These are phyloP conservation scores for Eulemur rufifrons DNA, from an alignment of 2,113 vertebrate genomes.

Conservation along the genomic window DNA sequence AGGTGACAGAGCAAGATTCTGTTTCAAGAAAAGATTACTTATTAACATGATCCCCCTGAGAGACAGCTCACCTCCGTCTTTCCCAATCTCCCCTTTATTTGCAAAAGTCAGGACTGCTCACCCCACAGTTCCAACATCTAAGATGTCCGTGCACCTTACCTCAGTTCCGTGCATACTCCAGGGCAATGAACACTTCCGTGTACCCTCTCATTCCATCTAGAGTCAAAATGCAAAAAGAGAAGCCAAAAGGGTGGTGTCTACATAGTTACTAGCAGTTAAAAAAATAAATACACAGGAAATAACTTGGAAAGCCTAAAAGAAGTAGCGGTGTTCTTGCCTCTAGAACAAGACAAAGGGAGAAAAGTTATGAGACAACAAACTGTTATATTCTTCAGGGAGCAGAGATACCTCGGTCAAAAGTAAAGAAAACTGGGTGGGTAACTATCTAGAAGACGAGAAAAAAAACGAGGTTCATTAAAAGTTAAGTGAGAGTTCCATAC, in stretches of 20 bases:
- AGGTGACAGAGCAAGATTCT: too few species aligned
- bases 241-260: background rate
- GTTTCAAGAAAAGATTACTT: background rate
- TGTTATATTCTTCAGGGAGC: background rate
- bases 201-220: background rate
- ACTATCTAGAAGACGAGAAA: background rate
- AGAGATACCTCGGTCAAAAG: background rate
- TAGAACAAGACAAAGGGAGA: background rate
- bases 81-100: background rate
- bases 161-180: background rate
- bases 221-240: constrained; percentile 24
- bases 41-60: background rate
- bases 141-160: background rate
- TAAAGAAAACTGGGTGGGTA: background rate
- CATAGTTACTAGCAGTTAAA: background rate
- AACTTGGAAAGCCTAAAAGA: background rate
- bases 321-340: background rate
- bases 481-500: background rate
- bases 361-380: background rate
- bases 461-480: background rate
- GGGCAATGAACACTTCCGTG: background rate
- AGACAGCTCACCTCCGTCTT: background rate
- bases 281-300: background rate
- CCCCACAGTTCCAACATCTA: background rate
- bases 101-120: background rate